Percentiles rank a stretch among this genome's conserved stretches.
Evolutionary conservation across 2,113 vertebrate genomes (phyloP).

Genomic region (Murina feae): DNA sequence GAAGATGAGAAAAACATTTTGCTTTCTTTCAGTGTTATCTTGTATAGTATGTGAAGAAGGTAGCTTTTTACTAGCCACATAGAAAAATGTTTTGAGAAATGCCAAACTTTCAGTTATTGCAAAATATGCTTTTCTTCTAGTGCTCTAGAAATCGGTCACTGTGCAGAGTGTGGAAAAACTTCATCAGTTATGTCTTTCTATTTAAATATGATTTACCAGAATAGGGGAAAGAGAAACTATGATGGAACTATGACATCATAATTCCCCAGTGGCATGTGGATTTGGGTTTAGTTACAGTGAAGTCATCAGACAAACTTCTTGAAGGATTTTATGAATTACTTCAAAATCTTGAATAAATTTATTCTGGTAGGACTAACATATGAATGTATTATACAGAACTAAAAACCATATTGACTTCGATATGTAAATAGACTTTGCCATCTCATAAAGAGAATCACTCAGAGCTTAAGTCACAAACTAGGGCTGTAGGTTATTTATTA

Average conservation of each 20-base stretch:
- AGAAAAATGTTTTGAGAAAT: slow-evolving; percentile 66
- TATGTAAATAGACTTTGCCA: neutral
- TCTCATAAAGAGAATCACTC: neutral
- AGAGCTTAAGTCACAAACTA: neutral
- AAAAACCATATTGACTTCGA: neutral
- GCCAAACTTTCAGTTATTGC: slow-evolving; percentile 21
- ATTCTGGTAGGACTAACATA: neutral
- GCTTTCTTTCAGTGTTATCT: slow-evolving; percentile 68
- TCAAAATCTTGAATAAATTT: neutral
- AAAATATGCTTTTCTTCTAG: slow-evolving; percentile 25
- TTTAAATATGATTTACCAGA: slow-evolving; percentile 43
- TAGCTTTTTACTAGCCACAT: slow-evolving; percentile 70
- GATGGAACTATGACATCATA: neutral
- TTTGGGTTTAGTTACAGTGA: slow-evolving; percentile 2
- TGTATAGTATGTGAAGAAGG: slow-evolving; percentile 67
- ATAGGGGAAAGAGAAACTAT: neutral
- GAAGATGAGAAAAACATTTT: slow-evolving; percentile 76
- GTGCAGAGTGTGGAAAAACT: neutral
- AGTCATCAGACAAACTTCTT: slow-evolving; percentile 3
- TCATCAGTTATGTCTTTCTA: neutral
- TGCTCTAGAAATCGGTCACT: neutral
- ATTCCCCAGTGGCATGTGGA: neutral
- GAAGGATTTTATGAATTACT: neutral
- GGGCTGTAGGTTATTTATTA: neutral
- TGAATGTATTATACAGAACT: neutral